Conservation (phyloP, 2,888 invertebrate genomes). For the Eupelmus urozonus region DNA sequence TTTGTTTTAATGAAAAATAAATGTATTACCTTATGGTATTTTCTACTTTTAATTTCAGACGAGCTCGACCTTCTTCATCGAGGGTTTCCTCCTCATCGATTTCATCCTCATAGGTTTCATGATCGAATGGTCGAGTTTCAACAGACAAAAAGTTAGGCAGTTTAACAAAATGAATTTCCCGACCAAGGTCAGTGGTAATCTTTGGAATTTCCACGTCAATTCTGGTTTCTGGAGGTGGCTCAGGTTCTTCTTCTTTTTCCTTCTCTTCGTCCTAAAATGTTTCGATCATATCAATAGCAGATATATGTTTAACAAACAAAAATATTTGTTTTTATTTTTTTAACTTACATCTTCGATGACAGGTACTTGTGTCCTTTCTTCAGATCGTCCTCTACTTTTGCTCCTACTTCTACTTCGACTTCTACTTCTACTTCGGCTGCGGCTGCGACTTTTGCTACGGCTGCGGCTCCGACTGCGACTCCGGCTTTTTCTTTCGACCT, state of each 20-base stretch:
- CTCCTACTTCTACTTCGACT: conserved; percentile 75
- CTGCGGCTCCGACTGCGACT: conserved; percentile 76
- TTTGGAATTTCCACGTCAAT: conserved; percentile 98
- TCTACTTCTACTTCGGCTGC: conserved; percentile 73
- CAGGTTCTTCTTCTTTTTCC: conserved; percentile 86
- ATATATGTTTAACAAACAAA: conserved; percentile 40
- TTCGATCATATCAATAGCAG: neutral
- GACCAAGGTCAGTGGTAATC: conserved; percentile 94
- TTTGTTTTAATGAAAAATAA: neutral
- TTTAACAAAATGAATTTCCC: conserved; percentile 96
- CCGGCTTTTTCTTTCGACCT: conserved; percentile 78
- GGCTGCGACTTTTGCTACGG: conserved; percentile 78
- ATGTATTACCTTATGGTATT: conserved; percentile 91
- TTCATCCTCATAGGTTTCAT: conserved; percentile 97
- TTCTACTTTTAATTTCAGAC: conserved; percentile 95
- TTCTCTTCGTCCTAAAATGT: conserved; percentile 79
- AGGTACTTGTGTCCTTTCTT: conserved; percentile 67
- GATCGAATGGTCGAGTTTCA: conserved; percentile 97
- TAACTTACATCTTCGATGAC: conserved; percentile 68
- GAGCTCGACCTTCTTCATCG: conserved; percentile 97
- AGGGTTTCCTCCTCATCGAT: conserved; percentile 98
- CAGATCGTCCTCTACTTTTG: conserved; percentile 72
- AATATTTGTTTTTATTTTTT: too few relatives aligned
- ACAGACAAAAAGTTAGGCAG: conserved; percentile 98
- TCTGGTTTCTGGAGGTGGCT: conserved; percentile 92